Evolutionary conservation across 2,113 vertebrate species (phyloP), one percentile per base, ranked within the genome.

Genomic region (Balaeniceps rex): DNA sequence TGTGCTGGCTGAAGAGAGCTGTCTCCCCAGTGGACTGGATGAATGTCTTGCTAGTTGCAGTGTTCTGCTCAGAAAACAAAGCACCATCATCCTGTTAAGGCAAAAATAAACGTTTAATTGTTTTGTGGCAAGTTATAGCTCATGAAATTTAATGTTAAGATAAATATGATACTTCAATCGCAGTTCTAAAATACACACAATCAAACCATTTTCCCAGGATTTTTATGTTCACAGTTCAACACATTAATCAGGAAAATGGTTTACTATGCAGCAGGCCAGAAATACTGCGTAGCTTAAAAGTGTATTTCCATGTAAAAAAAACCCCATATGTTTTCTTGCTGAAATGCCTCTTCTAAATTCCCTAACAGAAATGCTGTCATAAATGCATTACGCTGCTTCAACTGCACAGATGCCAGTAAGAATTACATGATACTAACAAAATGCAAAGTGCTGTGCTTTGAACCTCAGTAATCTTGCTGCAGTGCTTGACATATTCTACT

Each of bases 1-100:
- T 22, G 76, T 25, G 10, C 87, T 68, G 63, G 94, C 90, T 66
- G 94, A 96, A 91, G 61, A 97, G 44, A 97, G 83, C 2, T 84
- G 96, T 94, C 95, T 98, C 54, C 94, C 40, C 64, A 97, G 87
- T 44, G 88, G 49, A 75, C 69, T 66, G 92, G 72, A 90, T 36
- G 85, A 94, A 65, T 42, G 90, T 83, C 95, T 98, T 75, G 66
- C 90, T 94, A 82, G 69, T 34, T 96, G 96, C 63, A 96, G 36
- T 65, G 77, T 83, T 83, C 90, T 96, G 95, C 93, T 88, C 90
- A 97, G 98, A 83, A 98, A 95, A 95, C 71, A 94, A 66, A 98
- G 80, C 95, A 98, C 95, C 95, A 95, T 95, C 82, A 36, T 87
- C 95, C 98, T 98, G 96, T 88, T 90, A 69, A 94, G 86, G 93